These are phyloP conservation scores for Melolontha melolontha DNA, from an alignment of 2,888 invertebrate genomes.

Conservation along the genomic window DNA sequence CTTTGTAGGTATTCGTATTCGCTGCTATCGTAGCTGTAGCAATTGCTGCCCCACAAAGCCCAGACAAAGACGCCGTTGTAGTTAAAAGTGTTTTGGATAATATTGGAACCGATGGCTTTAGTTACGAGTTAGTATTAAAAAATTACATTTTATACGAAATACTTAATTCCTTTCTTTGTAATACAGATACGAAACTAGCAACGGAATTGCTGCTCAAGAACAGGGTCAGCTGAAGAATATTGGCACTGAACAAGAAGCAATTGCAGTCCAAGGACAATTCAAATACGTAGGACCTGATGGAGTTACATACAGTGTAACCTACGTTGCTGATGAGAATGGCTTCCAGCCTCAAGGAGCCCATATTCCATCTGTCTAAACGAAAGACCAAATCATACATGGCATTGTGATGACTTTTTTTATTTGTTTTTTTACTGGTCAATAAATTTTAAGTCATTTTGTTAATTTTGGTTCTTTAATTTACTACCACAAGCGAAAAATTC, in stretches of 20 bases:
- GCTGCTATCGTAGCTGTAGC: slow-evolving; percentile 55
- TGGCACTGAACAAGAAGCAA: slow-evolving; percentile 73
- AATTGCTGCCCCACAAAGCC: slow-evolving; percentile 55
- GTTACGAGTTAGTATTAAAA: slow-evolving; percentile 55
- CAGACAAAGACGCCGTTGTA: slow-evolving; percentile 69
- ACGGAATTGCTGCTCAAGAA: slow-evolving; percentile 74
- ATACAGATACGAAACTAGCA: slow-evolving; percentile 73
- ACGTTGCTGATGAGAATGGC: slow-evolving; percentile 73
- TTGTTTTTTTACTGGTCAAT: slow-evolving; percentile 38
- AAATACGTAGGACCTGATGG: slow-evolving; percentile 74
- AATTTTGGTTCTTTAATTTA: slow-evolving; percentile 1
- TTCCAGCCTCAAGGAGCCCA: slow-evolving; percentile 68
- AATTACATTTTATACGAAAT: background rate
- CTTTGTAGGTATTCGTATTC: slow-evolving; percentile 52
- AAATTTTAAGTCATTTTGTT: slow-evolving; percentile 33
- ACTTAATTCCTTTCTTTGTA: background rate
- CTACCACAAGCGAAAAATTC: no score
- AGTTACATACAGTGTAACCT: slow-evolving; percentile 72
- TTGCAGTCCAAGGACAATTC: slow-evolving; percentile 74
- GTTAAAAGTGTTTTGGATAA: slow-evolving; percentile 73
- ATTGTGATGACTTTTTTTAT: slow-evolving; percentile 27
- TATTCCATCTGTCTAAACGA: slow-evolving; percentile 57
- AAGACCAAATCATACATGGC: slow-evolving; percentile 2
- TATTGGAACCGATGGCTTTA: slow-evolving; percentile 65
- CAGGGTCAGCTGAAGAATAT: slow-evolving; percentile 72